Evolutionary conservation across 2,888 invertebrate genomes (phyloP).

Genomic region (Lasioglossum figueresi): DNA sequence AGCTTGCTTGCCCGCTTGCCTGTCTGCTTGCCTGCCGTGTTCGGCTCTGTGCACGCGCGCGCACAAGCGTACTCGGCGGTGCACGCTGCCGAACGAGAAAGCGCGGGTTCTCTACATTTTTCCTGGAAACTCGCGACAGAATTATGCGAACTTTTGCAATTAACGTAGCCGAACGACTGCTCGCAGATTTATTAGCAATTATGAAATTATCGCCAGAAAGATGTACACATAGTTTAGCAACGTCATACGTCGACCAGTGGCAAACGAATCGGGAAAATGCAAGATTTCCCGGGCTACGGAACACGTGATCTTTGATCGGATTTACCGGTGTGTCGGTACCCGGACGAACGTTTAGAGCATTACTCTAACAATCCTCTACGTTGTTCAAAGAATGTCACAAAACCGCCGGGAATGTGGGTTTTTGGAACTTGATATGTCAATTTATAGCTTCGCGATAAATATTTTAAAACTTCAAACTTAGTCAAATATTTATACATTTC

Average conservation of each 20-base stretch:
- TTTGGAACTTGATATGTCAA: background rate
- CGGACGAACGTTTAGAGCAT: too few species aligned
- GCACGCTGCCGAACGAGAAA: slow-evolving; percentile 73
- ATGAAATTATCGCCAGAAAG: background rate
- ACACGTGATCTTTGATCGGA: background rate
- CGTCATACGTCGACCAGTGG: background rate
- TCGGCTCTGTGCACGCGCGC: slow-evolving; percentile 18
- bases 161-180: background rate
- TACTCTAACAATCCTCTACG: background rate
- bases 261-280: background rate
- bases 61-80: slow-evolving; percentile 54
- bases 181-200: background rate
- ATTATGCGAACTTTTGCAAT: background rate
- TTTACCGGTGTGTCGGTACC: too few species aligned
- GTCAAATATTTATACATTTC: background rate
- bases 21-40: background rate
- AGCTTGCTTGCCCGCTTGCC: too few species aligned
- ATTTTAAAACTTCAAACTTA: background rate
- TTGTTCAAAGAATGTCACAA: background rate
- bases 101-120: slow-evolving; percentile 73
- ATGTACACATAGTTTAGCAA: background rate
- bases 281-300: too few species aligned
- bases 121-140: background rate
- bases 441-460: background rate
- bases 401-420: too few species aligned